Conservation (phyloP, 2,113 vertebrate genomes). For the Cromileptes altivelis region DNA sequence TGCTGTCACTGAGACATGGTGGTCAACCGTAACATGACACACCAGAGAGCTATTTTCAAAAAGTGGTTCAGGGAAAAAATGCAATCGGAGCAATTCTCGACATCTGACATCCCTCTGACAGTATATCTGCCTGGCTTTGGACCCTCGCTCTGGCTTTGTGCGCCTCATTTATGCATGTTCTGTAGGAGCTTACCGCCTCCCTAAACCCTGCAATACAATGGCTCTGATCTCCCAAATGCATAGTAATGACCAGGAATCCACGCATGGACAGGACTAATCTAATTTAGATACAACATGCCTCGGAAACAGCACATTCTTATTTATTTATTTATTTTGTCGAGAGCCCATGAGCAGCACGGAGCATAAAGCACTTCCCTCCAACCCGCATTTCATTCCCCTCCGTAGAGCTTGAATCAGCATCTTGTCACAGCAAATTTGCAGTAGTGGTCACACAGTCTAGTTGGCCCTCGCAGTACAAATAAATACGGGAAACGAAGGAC, state of each 20-base stretch:
- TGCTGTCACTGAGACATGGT: conserved; percentile 61
- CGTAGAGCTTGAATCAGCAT: conserved; percentile 65
- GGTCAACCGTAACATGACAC: conserved; percentile 58
- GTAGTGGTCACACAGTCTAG: conserved; percentile 42
- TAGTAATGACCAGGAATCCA: conserved; percentile 69
- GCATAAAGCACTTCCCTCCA: conserved; percentile 4
- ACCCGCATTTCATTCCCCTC: conserved; percentile 9
- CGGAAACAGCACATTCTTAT: neutral
- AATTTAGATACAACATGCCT: conserved; percentile 9
- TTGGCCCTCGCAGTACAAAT: conserved; percentile 62
- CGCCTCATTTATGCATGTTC: conserved; percentile 35
- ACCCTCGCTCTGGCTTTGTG: conserved; percentile 38
- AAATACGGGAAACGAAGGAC: conserved; percentile 67
- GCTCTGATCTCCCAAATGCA: conserved; percentile 59
- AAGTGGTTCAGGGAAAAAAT: conserved; percentile 44
- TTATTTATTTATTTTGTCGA: conserved; percentile 6
- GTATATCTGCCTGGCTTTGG: conserved; percentile 47
- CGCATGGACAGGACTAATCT: conserved; percentile 47
- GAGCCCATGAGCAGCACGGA: neutral
- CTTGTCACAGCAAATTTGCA: conserved; percentile 64
- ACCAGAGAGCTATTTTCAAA: conserved; percentile 53
- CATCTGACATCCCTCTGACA: conserved; percentile 43
- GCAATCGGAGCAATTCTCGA: conserved; percentile 53
- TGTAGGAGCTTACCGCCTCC: conserved; percentile 23
- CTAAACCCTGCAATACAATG: conserved; percentile 46